These are phyloP conservation scores for Bothrops jararaca DNA, from an alignment of 2,113 vertebrate genomes.

Conservation along the genomic window DNA sequence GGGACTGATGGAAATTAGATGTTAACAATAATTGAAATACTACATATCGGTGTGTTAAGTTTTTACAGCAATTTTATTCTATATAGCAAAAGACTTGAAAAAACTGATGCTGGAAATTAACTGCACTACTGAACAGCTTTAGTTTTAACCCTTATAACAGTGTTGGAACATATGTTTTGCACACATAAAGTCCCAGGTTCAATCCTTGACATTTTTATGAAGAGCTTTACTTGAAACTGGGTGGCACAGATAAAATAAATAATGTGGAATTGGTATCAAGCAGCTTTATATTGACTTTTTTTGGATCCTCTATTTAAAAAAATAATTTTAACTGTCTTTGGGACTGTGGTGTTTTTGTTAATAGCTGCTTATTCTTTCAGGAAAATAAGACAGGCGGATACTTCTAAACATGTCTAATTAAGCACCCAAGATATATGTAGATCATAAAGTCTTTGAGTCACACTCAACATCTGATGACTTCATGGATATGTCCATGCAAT, in stretches of 20 bases:
- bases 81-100: background rate
- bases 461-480: background rate
- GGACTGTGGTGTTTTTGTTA: background rate
- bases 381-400: constrained; percentile 32
- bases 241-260: background rate
- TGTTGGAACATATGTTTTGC: background rate
- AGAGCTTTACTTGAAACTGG: background rate
- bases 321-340: background rate
- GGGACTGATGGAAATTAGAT: background rate
- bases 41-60: background rate
- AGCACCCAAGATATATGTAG: background rate
- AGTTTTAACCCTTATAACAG: background rate
- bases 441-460: background rate
- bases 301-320: background rate
- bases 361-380: background rate
- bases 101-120: constrained; percentile 47
- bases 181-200: background rate
- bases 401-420: constrained; percentile 22
- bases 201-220: background rate
- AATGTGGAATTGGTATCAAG: background rate
- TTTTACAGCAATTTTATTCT: background rate
- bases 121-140: background rate
- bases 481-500: background rate
- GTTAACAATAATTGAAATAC: background rate
- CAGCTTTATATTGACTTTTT: background rate